These are phyloP conservation scores for Axea sp. DNA, from an alignment of 2,888 invertebrate genomes.

Conservation along the genomic window DNA sequence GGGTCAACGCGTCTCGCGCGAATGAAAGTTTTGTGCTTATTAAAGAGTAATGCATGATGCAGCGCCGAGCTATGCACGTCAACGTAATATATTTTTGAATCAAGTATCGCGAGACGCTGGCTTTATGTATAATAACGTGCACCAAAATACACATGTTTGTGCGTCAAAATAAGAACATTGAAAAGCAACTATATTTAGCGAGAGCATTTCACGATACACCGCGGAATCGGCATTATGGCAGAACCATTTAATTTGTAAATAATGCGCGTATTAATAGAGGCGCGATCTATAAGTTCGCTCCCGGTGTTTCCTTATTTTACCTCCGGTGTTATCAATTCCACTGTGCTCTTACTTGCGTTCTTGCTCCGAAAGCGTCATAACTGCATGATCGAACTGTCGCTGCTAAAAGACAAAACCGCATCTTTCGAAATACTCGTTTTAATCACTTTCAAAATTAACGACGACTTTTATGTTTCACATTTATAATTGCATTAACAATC, in stretches of 20 bases:
- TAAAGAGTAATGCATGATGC: constrained; percentile 56
- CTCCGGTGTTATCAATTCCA: no score
- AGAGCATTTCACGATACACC: constrained; percentile 32
- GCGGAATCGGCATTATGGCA: constrained; percentile 29
- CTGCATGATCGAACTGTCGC: no score
- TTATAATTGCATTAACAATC: no score
- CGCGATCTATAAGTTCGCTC: constrained; percentile 4
- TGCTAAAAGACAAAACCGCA: no score
- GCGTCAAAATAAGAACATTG: constrained; percentile 44
- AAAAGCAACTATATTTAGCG: constrained; percentile 49
- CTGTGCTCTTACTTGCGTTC: no score
- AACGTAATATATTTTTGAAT: constrained; percentile 54
- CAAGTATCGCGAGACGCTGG: constrained; percentile 31
- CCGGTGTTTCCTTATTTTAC: no score
- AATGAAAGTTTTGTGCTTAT: constrained; percentile 56
- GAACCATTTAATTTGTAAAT: constrained; percentile 36
- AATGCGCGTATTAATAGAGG: constrained; percentile 41
- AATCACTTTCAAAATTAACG: no score
- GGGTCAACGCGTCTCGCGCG: constrained; percentile 54
- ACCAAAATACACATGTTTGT: constrained; percentile 52
- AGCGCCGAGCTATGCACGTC: constrained; percentile 41
- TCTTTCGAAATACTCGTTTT: no score
- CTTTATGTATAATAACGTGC: constrained; percentile 33
- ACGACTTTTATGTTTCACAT: no score
- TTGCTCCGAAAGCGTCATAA: no score